Conservation (phyloP, 2,797 vertebrate species). For the Pseudomugil tenellus region DNA sequence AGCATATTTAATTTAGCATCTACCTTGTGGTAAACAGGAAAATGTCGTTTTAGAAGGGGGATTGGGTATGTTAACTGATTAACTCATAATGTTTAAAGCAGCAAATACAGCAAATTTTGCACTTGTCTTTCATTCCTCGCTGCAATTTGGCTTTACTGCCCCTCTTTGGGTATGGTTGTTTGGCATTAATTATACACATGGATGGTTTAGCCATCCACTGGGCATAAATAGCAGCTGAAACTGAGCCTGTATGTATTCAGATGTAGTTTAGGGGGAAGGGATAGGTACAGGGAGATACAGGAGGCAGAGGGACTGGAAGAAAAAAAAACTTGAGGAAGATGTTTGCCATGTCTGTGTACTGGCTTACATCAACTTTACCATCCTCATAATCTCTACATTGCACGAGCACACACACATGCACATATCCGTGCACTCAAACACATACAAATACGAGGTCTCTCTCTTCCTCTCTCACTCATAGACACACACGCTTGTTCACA, state of each 20-base stretch:
- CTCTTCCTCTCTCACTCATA: slow-evolving; percentile 19
- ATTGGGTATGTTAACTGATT: not conserved
- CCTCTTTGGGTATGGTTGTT: slow-evolving; percentile 38
- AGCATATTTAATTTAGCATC: not conserved
- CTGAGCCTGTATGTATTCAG: slow-evolving; percentile 41
- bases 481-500: slow-evolving; percentile 49
- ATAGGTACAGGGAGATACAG: not conserved
- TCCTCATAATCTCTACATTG: slow-evolving; percentile 52
- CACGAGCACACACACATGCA: slow-evolving; percentile 19
- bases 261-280: slow-evolving; percentile 25
- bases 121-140: slow-evolving; percentile 2
- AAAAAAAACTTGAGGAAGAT: slow-evolving; percentile 45
- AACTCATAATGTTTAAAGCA: not conserved
- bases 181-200: slow-evolving; percentile 55
- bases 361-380: slow-evolving; percentile 60
- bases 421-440: slow-evolving; percentile 14
- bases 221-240: slow-evolving; percentile 52
- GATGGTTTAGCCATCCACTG: slow-evolving; percentile 42
- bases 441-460: slow-evolving; percentile 23
- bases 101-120: slow-evolving; percentile 4
- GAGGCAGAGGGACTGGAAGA: not conserved
- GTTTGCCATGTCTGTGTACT: slow-evolving; percentile 64
- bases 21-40: not conserved
- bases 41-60: not conserved
- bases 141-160: slow-evolving; percentile 4